phyloP scores from a whole-genome alignment of 2,888 invertebrate species.

The Microctonus brassicae region DNA sequence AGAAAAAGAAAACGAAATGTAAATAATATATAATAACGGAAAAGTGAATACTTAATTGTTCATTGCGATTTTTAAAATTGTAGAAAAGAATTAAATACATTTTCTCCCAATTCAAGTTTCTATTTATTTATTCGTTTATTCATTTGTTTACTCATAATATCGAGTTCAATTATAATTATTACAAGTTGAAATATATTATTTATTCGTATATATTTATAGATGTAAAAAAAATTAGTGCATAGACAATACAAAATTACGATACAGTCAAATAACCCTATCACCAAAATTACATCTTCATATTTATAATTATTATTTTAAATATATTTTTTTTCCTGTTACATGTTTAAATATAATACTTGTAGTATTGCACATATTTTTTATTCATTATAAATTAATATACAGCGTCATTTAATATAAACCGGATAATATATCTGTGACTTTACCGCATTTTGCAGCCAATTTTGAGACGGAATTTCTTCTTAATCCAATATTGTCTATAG shows the following conservation, averaged over 20 bases:
- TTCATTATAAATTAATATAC: neutral
- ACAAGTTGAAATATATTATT: neutral
- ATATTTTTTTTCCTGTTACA: constrained; percentile 22
- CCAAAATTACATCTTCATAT: constrained; percentile 28
- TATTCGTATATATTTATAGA: neutral
- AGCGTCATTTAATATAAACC: constrained; percentile 60
- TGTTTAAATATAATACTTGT: constrained; percentile 33
- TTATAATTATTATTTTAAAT: neutral
- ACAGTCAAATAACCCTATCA: constrained; percentile 6
- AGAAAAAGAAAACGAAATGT: no score
- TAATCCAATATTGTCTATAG: constrained; percentile 45
- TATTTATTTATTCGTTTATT: no score
- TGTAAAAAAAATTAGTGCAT: neutral
- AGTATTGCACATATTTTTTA: constrained; percentile 39
- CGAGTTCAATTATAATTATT: constrained; percentile 29
- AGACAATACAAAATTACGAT: neutral
- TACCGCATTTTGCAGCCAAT: constrained; percentile 57
- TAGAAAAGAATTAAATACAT: no score
- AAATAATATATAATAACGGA: neutral
- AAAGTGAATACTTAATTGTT: neutral
- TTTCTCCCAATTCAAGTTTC: no score
- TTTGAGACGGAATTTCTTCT: constrained; percentile 55
- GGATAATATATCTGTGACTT: constrained; percentile 66
- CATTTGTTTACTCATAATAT: constrained; percentile 12
- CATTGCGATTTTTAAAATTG: no score